Evolutionary conservation across 2,797 vertebrate species (phyloP).

Genomic region (Labroides dimidiatus): DNA sequence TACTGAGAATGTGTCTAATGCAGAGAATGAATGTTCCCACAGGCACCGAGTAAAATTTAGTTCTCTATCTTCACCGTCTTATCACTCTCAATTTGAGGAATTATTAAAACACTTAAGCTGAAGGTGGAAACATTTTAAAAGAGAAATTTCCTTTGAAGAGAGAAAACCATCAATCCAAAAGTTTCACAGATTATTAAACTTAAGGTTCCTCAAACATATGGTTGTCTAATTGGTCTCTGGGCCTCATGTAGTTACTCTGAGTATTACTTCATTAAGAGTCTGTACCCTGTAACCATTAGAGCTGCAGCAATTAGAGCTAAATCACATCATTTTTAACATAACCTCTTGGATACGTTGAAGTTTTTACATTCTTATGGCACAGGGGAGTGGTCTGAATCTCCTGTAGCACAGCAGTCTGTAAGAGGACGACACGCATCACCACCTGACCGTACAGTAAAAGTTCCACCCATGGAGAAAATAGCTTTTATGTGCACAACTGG

Average conservation of each 20-base stretch:
- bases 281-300: slow-evolving; percentile 11
- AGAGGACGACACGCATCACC: background rate
- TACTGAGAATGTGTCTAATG: background rate
- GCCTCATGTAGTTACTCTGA: background rate
- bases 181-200: background rate
- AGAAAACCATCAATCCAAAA: background rate
- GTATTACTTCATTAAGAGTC: background rate
- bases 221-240: slow-evolving; percentile 12
- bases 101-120: background rate
- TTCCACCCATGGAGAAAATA: slow-evolving; percentile 19
- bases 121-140: background rate
- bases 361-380: background rate
- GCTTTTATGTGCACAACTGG: slow-evolving; percentile 30
- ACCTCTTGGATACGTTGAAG: background rate
- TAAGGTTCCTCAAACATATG: background rate
- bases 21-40: background rate
- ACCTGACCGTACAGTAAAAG: background rate
- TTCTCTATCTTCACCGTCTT: background rate
- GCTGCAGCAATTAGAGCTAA: background rate
- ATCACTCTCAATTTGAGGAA: background rate
- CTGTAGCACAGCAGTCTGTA: background rate
- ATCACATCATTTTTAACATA: background rate
- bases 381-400: background rate
- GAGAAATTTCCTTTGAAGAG: background rate
- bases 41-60: slow-evolving; percentile 1